Conservation (phyloP, 2,888 invertebrate species). For the Cyclophora punctaria region DNA sequence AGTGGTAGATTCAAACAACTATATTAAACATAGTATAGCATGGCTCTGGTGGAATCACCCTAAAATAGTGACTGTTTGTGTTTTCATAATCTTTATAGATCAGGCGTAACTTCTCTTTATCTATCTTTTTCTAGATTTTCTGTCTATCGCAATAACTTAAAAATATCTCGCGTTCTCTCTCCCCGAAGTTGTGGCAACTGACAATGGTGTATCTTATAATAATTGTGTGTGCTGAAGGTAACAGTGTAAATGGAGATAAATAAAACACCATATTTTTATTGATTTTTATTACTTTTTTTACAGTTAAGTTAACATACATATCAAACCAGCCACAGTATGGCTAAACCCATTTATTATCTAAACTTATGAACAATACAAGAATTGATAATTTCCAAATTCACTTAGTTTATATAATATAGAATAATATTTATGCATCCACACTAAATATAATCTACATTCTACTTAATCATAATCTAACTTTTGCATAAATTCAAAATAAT, state of each 20-base stretch:
- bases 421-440: conserved; percentile 71
- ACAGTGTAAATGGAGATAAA: conserved; percentile 30
- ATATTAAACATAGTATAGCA: too few relatives aligned
- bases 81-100: too few relatives aligned
- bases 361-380: conserved; percentile 75
- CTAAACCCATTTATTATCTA: conserved; percentile 76
- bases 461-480: conserved; percentile 73
- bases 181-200: too few relatives aligned
- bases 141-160: too few relatives aligned
- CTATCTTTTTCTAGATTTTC: too few relatives aligned
- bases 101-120: too few relatives aligned
- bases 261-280: conserved; percentile 54
- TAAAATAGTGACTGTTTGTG: too few relatives aligned
- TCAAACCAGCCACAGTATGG: conserved; percentile 76
- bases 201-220: too few relatives aligned
- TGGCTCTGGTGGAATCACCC: too few relatives aligned
- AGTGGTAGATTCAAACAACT: too few relatives aligned
- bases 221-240: neutral
- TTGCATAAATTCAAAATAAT: conserved; percentile 75
- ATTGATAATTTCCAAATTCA: conserved; percentile 75
- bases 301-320: conserved; percentile 76
- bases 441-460: conserved; percentile 75
- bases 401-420: conserved; percentile 72
- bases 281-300: conserved; percentile 68
- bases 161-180: too few relatives aligned